Base-by-base conservation (phyloP, 1,140 invertebrate species). In the Yoshiicerus persimilis region DNA sequence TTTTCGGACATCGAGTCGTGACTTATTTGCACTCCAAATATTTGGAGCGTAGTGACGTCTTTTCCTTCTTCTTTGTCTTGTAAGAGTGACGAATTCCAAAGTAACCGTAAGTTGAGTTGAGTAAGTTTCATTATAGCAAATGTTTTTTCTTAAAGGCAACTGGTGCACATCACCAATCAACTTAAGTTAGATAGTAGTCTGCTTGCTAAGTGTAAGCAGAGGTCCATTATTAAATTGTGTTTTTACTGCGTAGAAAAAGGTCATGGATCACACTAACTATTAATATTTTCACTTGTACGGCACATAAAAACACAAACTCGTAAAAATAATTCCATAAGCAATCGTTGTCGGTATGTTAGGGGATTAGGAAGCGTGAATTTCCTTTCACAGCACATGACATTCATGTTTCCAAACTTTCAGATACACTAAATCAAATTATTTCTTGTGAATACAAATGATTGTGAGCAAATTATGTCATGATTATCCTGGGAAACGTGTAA, bases 251-350 rank as follows among this genome's bases (percentile, higher is more conserved):
- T 80, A 80, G 75, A 80, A 80, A 80, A 80, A 38, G 75, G 75
- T 80, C 75, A 80, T 80, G 75, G 75, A 80, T 80, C 30, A 80
- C 30, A 80, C 75, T 80, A 80, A 32, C 27, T 38, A 36, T 34
- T 47, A 47, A 20, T 47, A 47, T 47, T 80, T 80, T 34, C 75
- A 80, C 30, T 80, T 80, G 30, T 34, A 80, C 32, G 66, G 10
- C 66, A 36, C 34, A 34, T 80, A 80, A 80, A 80, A 80, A 80
- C 66, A 80, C 75, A 80, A 30, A 38, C 47, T 56, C 47, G 47
- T 56, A 80, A 80, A 80, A 80, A 80, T 80, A 80, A 80, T 80
- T 80, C 75, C 75, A 80, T 80, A 80, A 80, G 75, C 75, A 80
- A 32, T 80, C 75, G 75, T 80, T 80, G 64, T 36, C 75, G 75